Conservation (phyloP, 2,888 invertebrate species). For the Acrobeloides nanus region DNA sequence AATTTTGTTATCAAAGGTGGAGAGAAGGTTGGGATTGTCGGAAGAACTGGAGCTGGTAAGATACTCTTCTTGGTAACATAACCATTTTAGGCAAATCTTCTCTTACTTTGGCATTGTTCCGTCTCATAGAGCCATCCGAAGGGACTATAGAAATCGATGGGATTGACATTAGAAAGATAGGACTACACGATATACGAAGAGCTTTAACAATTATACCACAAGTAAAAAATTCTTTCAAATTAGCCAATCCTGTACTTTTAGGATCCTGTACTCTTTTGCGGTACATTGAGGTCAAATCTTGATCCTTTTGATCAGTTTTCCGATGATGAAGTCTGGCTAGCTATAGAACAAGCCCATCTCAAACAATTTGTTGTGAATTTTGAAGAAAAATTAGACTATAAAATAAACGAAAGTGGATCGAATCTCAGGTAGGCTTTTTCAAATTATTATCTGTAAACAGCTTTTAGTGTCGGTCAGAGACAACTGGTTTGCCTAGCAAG, state of each 20-base stretch:
- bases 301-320: slow-evolving; percentile 74
- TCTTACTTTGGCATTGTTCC: slow-evolving; percentile 35
- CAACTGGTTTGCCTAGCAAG: slow-evolving; percentile 48
- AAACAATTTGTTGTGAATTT: slow-evolving; percentile 71
- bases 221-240: slow-evolving; percentile 11
- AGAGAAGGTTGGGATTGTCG: slow-evolving; percentile 63
- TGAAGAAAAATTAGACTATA: slow-evolving; percentile 70
- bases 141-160: slow-evolving; percentile 34
- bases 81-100: slow-evolving; percentile 63
- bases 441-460: background rate
- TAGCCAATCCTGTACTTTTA: slow-evolving; percentile 53
- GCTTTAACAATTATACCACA: slow-evolving; percentile 74
- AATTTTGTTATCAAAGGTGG: slow-evolving; percentile 62
- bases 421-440: slow-evolving; percentile 61
- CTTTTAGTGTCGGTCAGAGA: slow-evolving; percentile 46
- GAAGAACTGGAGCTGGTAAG: slow-evolving; percentile 51
- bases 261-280: slow-evolving; percentile 53
- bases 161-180: slow-evolving; percentile 64
- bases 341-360: slow-evolving; percentile 79
- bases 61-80: no score
- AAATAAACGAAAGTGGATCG: slow-evolving; percentile 80
- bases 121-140: slow-evolving; percentile 28
- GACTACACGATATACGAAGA: slow-evolving; percentile 76
- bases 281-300: slow-evolving; percentile 73
- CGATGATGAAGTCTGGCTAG: slow-evolving; percentile 77